Base-by-base conservation (phyloP, 1,140 invertebrate species). In the Drosophila nigromelanica region DNA sequence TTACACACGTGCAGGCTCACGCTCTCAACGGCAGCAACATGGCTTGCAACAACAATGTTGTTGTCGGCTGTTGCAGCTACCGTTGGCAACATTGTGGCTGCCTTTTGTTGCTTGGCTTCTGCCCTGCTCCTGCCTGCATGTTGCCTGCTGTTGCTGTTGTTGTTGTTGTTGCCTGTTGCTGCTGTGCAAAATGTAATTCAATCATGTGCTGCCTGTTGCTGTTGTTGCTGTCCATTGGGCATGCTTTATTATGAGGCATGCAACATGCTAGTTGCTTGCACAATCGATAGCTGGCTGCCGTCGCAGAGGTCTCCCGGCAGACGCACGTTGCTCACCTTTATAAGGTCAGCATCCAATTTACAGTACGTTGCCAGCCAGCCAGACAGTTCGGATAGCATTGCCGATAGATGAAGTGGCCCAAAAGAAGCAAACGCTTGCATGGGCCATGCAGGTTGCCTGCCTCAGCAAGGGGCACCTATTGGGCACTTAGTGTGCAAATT, bases 261-360 rank as follows among this genome's bases (percentile, higher is more conserved):
- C 76, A 76, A 69, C 63, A 71, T 63, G 61, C 47, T 62, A 67
- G 71, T 30, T 66, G 66, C 79, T 85, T 82, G 77, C 83, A 80
- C 83, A 89, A 89, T 78, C 79, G 60, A 50, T 45, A 54, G 73
- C 50, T 39, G 39, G 37, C 45, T 40, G 12, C 35, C 14, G 35
- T n/a, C 5, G 21, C 37, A 59, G 43, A 42, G 21, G 33, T 60
- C 58, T 27, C 7, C 14, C 21, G 35, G 60, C 64, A 81, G 73
- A 89, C 83, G 80, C 83, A 89, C 83, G 83, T 83, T 89, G 76
- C 83, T 89, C 83, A 89, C 83, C 83, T 89, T 52, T 66, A 81
- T 63, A 78, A 83, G 83, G 83, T 89, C 83, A 89, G 69, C 73
- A 71, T 59, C 69, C 80, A 78, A 73, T 76, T 71, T 60, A 58